Evolutionary conservation across 2,797 vertebrate genomes (phyloP).

Genomic region (Scolopax rusticola): DNA sequence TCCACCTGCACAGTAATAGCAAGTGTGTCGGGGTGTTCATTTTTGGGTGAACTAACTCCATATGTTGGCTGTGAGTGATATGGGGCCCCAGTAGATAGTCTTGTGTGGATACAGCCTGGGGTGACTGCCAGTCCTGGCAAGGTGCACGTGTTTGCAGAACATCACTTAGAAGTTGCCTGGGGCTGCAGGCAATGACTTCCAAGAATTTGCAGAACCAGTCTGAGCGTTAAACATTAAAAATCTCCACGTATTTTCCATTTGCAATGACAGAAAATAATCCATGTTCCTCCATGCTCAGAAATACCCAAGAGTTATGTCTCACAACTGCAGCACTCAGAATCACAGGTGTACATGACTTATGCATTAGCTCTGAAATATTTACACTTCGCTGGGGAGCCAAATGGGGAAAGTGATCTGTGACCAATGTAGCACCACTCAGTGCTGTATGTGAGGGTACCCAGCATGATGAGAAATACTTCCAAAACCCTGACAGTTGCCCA

Average conservation of each 20-base stretch:
- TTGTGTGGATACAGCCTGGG: not conserved
- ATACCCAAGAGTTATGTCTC: slow-evolving; percentile 36
- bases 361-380: slow-evolving; percentile 63
- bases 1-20: not conserved
- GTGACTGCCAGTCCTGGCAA: not conserved
- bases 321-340: not conserved
- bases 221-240: slow-evolving; percentile 5
- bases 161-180: not conserved
- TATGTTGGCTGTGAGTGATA: not conserved
- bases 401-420: slow-evolving; percentile 47
- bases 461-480: not conserved
- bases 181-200: not conserved
- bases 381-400: slow-evolving; percentile 50
- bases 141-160: not conserved
- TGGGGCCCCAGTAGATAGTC: not conserved
- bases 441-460: not conserved
- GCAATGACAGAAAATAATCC: not conserved
- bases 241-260: slow-evolving; percentile 23
- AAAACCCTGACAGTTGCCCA: not conserved
- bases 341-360: slow-evolving; percentile 62
- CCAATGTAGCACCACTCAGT: not conserved
- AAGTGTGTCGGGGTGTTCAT: not conserved
- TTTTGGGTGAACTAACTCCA: not conserved
- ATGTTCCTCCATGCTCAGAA: not conserved
- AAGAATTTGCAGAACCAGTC: not conserved